phyloP scores from a whole-genome alignment of 2,888 invertebrate species.

The Calameuta pallipes region DNA sequence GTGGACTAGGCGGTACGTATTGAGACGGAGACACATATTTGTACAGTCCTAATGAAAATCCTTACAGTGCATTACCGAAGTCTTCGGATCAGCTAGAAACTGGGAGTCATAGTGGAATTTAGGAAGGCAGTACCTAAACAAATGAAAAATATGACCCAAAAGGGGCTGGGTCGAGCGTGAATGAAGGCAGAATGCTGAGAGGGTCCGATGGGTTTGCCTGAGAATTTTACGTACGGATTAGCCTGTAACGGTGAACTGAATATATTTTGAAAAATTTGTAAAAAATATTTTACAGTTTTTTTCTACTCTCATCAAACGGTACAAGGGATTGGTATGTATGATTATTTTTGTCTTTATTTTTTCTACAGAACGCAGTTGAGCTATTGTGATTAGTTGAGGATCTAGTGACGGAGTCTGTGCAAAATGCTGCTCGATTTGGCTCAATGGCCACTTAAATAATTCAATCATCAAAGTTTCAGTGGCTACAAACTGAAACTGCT shows the following conservation, averaged over 20 bases:
- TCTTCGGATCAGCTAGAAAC: not conserved
- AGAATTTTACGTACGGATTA: not conserved
- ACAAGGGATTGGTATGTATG: too few species aligned
- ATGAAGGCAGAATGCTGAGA: not conserved
- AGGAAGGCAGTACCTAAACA: not conserved
- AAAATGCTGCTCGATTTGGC: not conserved
- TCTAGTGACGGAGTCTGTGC: not conserved
- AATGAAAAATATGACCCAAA: not conserved
- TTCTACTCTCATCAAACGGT: too few species aligned
- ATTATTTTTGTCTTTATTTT: too few species aligned
- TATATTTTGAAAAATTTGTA: too few species aligned
- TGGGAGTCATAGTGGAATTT: slow-evolving; percentile 24
- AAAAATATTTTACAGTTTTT: too few species aligned
- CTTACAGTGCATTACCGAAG: slow-evolving; percentile 2
- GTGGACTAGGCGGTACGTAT: slow-evolving; percentile 35
- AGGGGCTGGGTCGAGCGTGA: not conserved
- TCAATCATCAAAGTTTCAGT: slow-evolving; percentile 28
- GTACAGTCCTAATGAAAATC: slow-evolving; percentile 36
- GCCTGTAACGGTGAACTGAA: not conserved
- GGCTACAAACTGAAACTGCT: slow-evolving; percentile 27
- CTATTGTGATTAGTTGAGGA: not conserved
- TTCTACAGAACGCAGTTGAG: too few species aligned
- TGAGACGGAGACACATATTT: slow-evolving; percentile 35
- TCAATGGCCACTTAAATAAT: slow-evolving; percentile 32
- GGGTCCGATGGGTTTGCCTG: not conserved